Evolutionary conservation across 2,113 vertebrate species (phyloP), one percentile per base, ranked within the genome.

Genomic region (Miniopterus natalensis): DNA sequence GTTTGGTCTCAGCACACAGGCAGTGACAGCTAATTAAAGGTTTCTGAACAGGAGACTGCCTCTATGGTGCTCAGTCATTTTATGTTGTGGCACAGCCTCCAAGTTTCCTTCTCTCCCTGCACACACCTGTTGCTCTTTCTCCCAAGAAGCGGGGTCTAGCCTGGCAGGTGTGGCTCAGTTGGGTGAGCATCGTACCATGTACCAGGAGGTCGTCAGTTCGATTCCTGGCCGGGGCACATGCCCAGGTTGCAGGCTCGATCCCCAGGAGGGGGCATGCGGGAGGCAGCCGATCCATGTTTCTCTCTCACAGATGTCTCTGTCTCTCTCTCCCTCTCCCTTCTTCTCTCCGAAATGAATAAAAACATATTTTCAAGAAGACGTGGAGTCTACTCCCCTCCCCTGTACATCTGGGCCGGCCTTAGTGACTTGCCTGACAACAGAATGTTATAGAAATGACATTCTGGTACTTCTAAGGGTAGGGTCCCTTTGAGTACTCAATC

Each of bases 361-460:
- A 36, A 36, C 36, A 36, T 36, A 36, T 36, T 36, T 36, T 36
- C 36, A 36, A 36, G 36, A 36, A 36, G 57, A 87, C 36, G 8
- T 6, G 27, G 63, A 17, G 8, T 31, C 31, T 85, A 6, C 40
- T 84, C 36, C 21, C 1, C 21, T 83, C 66, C 42, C 61, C 49
- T 27, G 66, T 36, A 78, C 45, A 45, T n/a, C 57, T 74, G 61
- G 14, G 14, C 14, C 71, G 65, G 36, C 40, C 40, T 80, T 31
- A 18, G 27, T 90, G 42, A 83, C 75, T 40, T 70, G 27, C 27
- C 47, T 88, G 53, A 47, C 74, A 45, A 25, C 3, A n/a, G 53
- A 63, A 79, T 59, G 13, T 45, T 84, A 18, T 84, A 75, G 71
- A 90, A 95, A 80, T 65, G 20, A 63, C 47, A 59, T 80, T 66